phyloP scores from a whole-genome alignment of 1,140 invertebrate species.

The Subanguina moxae region DNA sequence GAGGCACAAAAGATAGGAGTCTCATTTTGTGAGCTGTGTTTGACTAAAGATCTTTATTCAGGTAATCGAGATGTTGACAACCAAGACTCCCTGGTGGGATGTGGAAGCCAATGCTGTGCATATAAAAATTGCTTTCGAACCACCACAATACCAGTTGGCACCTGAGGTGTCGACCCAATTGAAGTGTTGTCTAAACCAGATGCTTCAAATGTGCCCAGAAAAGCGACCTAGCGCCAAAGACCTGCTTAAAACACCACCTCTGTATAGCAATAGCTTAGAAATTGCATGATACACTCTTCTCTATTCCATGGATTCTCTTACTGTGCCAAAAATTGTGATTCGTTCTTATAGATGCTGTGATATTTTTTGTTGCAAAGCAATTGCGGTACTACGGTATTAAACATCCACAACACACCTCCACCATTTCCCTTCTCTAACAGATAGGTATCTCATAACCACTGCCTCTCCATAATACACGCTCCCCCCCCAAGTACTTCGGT shows the following conservation, averaged over 20 bases:
- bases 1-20: no score
- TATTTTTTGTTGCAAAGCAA: no score
- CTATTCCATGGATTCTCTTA: no score
- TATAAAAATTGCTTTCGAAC: slow-evolving; percentile 36
- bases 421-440: no score
- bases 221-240: slow-evolving; percentile 31
- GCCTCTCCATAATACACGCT: no score
- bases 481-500: no score
- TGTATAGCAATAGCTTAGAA: neutral
- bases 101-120: slow-evolving; percentile 36
- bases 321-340: neutral
- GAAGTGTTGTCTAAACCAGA: slow-evolving; percentile 7
- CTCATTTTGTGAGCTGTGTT: neutral
- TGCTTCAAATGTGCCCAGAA: slow-evolving; percentile 29
- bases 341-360: neutral
- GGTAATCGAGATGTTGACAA: slow-evolving; percentile 39
- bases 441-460: no score
- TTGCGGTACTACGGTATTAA: no score
- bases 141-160: slow-evolving; percentile 21
- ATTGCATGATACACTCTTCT: no score
- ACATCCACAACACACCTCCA: no score
- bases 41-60: slow-evolving; percentile 5
- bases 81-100: slow-evolving; percentile 35
- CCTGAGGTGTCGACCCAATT: neutral
- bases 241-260: slow-evolving; percentile 26